Evolutionary conservation across 1,140 invertebrate genomes (phyloP), one percentile per base, ranked within the genome.

Genomic region (Drosophila asahinai): DNA sequence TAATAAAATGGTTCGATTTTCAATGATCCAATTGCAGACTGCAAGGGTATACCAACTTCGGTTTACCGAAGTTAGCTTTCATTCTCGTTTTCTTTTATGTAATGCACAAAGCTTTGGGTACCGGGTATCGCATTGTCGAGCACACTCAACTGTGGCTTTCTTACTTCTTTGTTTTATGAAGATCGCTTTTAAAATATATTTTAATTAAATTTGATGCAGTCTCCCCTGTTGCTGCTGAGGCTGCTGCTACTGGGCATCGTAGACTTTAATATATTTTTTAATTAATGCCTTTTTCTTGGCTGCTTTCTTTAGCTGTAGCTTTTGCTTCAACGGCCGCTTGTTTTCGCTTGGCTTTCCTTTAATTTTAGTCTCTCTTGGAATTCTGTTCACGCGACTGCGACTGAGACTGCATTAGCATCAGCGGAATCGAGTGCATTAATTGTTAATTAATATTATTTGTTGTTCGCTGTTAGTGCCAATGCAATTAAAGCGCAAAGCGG

Each of bases 201-300:
- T 86, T 82, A 75, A 86, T 86, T 86, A 82, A 81, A 82, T 86
- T 82, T 77, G 63, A 68, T 61, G 76, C 82, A 75, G 71, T 75
- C 70, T 15, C 38, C 17, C 22, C 22, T 25, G 22, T 25, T 25
- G 12, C 11, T 33, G 43, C 40, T 19, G 27, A 27, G 42, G 9
- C 25, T 66, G 36, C 36, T 58, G 30, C 25, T 66, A 25, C 36
- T 58, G 30, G 52, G 45, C 42, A 57, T 38, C 57, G 47, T 42
- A 58, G 61, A 75, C 49, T 70, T 83, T 64, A 79, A 76, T 83
- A 84, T 84, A 81, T 86, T 80, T 86, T 86, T 86, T 86, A 86
- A 86, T 87, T 87, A 86, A 83, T 86, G 83, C 80, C 63, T 84
- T 83, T 79, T 83, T 79, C 81, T 83, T 80, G 77, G 81, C 75